Percentiles rank a stretch among this genome's conserved stretches.
phyloP scores from a whole-genome alignment of 2,113 vertebrate genomes.

The Dicaeum eximium region DNA sequence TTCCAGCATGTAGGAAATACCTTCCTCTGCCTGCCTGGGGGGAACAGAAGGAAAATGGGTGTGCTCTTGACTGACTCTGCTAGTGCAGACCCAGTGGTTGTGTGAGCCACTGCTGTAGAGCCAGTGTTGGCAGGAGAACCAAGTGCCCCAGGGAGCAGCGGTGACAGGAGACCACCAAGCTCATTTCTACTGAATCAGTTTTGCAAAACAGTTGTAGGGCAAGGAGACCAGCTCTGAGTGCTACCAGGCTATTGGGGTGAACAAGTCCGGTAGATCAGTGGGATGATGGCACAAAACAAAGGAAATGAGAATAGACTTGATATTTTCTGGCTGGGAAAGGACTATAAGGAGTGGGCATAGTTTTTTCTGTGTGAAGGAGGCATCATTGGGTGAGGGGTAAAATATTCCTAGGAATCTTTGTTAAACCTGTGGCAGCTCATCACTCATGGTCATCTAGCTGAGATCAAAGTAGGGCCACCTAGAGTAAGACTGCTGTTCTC shows the following conservation, averaged over 20 bases:
- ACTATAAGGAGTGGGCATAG: neutral
- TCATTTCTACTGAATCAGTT: neutral
- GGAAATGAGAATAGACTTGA: neutral
- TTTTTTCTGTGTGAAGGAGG: neutral
- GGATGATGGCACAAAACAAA: neutral
- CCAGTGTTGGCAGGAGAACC: neutral
- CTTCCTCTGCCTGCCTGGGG: neutral
- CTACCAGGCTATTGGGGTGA: neutral
- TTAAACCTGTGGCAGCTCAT: neutral
- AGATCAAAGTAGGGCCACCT: neutral
- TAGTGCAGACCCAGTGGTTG: neutral
- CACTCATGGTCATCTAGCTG: neutral
- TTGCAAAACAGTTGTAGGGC: neutral
- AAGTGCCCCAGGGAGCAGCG: neutral
- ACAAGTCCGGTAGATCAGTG: neutral
- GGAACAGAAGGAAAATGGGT: neutral
- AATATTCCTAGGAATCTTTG: neutral
- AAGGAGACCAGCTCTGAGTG: neutral
- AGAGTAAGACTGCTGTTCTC: neutral
- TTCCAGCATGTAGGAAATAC: neutral
- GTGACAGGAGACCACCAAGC: neutral
- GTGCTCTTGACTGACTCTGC: neutral
- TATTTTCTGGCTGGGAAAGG: neutral
- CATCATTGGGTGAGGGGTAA: rapidly evolving
- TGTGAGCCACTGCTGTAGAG: neutral